Percentiles rank a stretch among this genome's conserved stretches.
phyloP scores from a whole-genome alignment of 2,113 vertebrate species.

The Rhinopomastus cyanomelas region DNA sequence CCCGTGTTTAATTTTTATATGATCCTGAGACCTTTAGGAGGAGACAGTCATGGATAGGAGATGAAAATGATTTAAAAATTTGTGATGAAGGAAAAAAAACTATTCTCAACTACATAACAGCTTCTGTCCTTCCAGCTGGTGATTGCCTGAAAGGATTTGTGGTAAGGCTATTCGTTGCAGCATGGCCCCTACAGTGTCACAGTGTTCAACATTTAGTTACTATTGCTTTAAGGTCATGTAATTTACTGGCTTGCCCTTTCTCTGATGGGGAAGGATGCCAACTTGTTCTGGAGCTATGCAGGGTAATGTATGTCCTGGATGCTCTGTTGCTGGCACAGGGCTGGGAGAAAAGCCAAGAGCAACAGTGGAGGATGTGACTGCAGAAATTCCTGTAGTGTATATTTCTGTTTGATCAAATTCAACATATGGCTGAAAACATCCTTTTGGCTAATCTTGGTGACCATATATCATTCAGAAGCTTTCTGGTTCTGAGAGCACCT shows the following conservation, averaged over 20 bases:
- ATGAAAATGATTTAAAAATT: neutral
- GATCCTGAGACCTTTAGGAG: neutral
- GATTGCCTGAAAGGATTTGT: neutral
- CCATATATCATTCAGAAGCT: neutral
- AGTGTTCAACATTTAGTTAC: neutral
- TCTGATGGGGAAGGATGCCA: neutral
- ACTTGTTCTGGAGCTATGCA: neutral
- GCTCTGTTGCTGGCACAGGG: neutral
- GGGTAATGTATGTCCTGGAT: fast-evolving
- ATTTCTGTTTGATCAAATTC: neutral
- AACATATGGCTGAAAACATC: neutral
- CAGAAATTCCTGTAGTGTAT: fast-evolving
- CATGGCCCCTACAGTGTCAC: fast-evolving
- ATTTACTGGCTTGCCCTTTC: neutral
- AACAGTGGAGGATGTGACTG: fast-evolving
- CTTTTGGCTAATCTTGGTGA: neutral
- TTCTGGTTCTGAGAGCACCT: neutral
- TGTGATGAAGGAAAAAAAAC: neutral
- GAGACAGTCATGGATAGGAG: neutral
- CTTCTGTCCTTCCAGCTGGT: neutral
- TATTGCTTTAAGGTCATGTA: neutral
- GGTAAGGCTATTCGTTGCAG: neutral
- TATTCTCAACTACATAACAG: neutral
- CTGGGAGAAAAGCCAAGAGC: neutral
- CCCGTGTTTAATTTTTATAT: neutral